Evolutionary conservation across 2,888 invertebrate genomes (phyloP).

Genomic region (Pharmacophagus antenor): DNA sequence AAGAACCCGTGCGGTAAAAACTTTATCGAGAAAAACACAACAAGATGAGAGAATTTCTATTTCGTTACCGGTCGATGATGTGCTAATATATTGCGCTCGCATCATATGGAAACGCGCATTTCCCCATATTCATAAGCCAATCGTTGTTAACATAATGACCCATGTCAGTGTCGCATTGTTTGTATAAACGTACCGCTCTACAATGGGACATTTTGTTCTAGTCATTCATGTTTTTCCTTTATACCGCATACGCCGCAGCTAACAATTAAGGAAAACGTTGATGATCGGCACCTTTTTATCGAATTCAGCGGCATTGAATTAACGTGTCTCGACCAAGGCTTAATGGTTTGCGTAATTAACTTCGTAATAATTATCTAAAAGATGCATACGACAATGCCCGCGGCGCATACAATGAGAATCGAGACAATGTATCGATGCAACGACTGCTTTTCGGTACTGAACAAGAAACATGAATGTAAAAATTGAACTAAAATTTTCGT

Average conservation of each 20-base stretch:
- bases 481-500: too few species aligned
- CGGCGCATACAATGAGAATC: not conserved
- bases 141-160: not conserved
- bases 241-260: constrained; percentile 1
- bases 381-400: too few species aligned
- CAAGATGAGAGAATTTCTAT: too few species aligned
- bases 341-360: constrained; percentile 16
- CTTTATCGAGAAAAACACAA: too few species aligned
- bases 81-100: too few species aligned
- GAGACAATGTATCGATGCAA: too few species aligned
- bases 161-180: not conserved
- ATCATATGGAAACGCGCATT: too few species aligned
- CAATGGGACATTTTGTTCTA: constrained; percentile 1
- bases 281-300: constrained; percentile 4
- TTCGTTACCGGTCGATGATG: too few species aligned
- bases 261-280: constrained; percentile 21
- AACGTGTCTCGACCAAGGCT: constrained; percentile 22
- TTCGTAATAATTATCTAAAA: constrained; percentile 19
- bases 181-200: not conserved
- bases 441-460: too few species aligned
- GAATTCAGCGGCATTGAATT: constrained; percentile 24
- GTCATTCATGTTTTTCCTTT: constrained; percentile 18
- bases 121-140: not conserved
- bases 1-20: too few species aligned
- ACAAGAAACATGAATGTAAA: too few species aligned